phyloP scores from a whole-genome alignment of 2,888 invertebrate species.

The Cryptops parisi region DNA sequence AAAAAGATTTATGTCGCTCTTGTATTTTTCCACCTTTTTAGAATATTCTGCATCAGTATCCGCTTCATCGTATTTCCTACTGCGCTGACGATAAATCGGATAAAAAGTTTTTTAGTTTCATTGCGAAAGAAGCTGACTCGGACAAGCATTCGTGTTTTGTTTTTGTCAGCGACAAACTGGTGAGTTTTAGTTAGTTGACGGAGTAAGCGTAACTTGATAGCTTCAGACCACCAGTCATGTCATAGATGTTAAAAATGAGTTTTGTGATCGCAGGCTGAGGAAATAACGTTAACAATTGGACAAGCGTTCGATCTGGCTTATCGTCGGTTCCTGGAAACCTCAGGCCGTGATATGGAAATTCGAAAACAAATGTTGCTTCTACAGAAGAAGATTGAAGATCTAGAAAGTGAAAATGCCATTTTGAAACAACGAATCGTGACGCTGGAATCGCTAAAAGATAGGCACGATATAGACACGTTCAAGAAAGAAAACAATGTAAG shows the following conservation, averaged over 20 bases:
- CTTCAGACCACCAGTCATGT: neutral
- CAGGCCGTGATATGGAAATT: slow-evolving; percentile 73
- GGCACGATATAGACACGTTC: slow-evolving; percentile 17
- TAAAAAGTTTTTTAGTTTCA: slow-evolving; percentile 92
- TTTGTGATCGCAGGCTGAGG: slow-evolving; percentile 51
- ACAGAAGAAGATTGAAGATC: slow-evolving; percentile 70
- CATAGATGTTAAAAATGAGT: neutral
- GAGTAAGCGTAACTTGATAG: no score
- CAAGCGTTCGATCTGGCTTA: slow-evolving; percentile 98
- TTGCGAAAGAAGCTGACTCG: slow-evolving; percentile 61
- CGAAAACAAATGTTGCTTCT: slow-evolving; percentile 59
- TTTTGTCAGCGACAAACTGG: slow-evolving; percentile 87
- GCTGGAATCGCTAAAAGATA: slow-evolving; percentile 37
- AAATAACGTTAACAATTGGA: slow-evolving; percentile 93
- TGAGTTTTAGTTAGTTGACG: slow-evolving; percentile 32
- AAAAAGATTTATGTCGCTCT: no score
- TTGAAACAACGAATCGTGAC: slow-evolving; percentile 68
- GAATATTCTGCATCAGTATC: slow-evolving; percentile 82
- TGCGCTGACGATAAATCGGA: slow-evolving; percentile 98
- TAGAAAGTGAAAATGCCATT: slow-evolving; percentile 70
- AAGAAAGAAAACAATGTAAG: slow-evolving; percentile 17
- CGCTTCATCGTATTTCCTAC: slow-evolving; percentile 92
- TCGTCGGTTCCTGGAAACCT: slow-evolving; percentile 77
- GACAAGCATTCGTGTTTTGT: slow-evolving; percentile 92
- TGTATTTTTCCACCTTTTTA: no score